phyloP scores from a whole-genome alignment of 2,113 vertebrate genomes.

The Cariama cristata region DNA sequence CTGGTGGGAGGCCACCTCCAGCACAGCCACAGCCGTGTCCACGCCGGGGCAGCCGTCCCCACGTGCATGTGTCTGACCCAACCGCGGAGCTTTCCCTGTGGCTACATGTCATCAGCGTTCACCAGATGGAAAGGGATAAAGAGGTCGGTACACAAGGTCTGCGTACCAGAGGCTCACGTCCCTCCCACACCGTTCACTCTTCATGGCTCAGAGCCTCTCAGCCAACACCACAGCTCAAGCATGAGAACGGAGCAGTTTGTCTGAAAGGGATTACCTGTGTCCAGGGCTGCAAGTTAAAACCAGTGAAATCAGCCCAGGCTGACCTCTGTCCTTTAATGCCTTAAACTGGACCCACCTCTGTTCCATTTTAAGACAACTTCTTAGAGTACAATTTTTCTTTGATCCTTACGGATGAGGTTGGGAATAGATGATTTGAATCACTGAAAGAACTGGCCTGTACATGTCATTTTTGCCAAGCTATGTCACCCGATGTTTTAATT shows the following conservation, averaged over 20 bases:
- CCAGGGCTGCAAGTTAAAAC: neutral
- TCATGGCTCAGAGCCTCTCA: neutral
- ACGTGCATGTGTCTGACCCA: rapidly evolving
- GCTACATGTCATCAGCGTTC: rapidly evolving
- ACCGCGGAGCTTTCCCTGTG: rapidly evolving
- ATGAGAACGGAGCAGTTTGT: rapidly evolving
- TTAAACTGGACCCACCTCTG: neutral
- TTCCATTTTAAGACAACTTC: neutral
- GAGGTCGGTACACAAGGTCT: neutral
- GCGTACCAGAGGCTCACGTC: neutral
- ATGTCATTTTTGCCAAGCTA: neutral
- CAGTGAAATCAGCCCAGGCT: neutral
- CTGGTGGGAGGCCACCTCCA: neutral
- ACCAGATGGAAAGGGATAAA: neutral
- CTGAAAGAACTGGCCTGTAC: neutral
- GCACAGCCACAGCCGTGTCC: rapidly evolving
- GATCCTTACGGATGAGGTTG: neutral
- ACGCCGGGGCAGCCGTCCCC: rapidly evolving
- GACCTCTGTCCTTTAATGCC: neutral
- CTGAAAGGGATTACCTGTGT: neutral
- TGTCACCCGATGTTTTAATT: neutral
- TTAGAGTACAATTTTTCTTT: neutral
- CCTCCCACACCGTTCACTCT: neutral
- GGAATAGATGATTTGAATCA: neutral
- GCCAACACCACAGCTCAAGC: neutral